Evolutionary conservation across 2,888 invertebrate genomes (phyloP).

Genomic region (Catocala fraxini): DNA sequence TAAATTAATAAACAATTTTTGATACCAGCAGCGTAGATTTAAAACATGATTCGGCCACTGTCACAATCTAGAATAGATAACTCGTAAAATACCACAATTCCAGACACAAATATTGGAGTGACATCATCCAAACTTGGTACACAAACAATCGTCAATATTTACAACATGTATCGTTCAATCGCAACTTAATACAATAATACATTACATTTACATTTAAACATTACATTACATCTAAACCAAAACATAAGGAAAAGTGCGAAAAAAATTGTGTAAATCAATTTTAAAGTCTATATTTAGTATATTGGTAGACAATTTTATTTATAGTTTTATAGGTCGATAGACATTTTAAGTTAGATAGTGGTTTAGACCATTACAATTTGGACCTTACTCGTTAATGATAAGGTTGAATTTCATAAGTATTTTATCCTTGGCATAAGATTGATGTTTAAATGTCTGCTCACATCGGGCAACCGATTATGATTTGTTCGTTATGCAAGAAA

Average conservation of each 20-base stretch:
- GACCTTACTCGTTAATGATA: conserved; percentile 6
- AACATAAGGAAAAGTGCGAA: conserved; percentile 33
- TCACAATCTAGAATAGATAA: no score
- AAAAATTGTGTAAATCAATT: conserved; percentile 12
- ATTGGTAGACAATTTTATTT: conserved; percentile 6
- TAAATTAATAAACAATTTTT: no score
- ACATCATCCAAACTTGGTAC: conserved; percentile 10
- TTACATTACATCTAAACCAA: conserved; percentile 23
- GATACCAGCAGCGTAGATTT: no score
- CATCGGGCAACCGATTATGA: no score
- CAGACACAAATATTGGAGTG: no score
- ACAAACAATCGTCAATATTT: conserved; percentile 40
- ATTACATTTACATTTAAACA: conserved; percentile 31
- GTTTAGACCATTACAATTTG: not conserved
- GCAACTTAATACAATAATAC: conserved; percentile 46
- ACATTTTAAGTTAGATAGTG: not conserved
- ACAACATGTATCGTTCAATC: conserved; percentile 28
- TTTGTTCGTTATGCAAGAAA: no score
- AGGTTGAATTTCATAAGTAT: conserved; percentile 19
- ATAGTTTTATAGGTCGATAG: conserved; percentile 4
- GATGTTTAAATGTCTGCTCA: no score
- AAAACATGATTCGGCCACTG: no score
- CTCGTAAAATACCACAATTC: no score
- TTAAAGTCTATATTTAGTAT: conserved; percentile 4
- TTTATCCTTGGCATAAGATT: conserved; percentile 8